Evolutionary conservation across 2,113 vertebrate species (phyloP), one percentile per base, ranked within the genome.

Genomic region (Nesogale talazaci): DNA sequence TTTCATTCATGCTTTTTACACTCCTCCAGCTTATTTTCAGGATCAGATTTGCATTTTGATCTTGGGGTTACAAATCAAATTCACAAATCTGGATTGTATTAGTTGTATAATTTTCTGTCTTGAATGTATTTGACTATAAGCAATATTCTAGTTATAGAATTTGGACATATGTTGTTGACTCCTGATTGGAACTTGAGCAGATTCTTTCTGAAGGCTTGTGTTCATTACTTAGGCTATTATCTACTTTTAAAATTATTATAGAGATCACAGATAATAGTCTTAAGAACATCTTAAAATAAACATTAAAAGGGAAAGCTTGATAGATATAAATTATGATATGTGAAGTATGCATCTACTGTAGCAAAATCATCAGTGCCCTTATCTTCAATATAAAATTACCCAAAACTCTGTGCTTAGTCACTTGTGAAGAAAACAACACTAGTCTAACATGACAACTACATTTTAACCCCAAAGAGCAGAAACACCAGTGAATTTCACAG

Each of bases 21-120:
- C n/a, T 65, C 31, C 57, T 90, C 86, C 29, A 67, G 31, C 40
- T 42, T 87, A n/a, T 91, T 92, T 70, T 88, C 69, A 79, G 40
- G 1, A n/a, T 89, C 79, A 40, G 76, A 75, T 72, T 86, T 91
- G 14, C 27, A 74, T 78, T 72, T 78, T 81, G 74, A 67, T 7
- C 17, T 86, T 46, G 77, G 36, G 20, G 34, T 7, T 72, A 19
- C 1, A n/a, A 2, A 63, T 9, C 6, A 84, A 78, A 86, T 3
- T 79, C 67, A 63, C 29, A 31, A 78, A 34, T 76, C 57, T 40
- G 87, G 52, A 76, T 63, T 63, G n/a, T 80, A 11, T 61, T 92
- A 70, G 19, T 42, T 59, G 29, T 4, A 29, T 40, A 63, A 11
- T 57, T 57, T 61, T 67, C 46, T 74, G 20, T 15, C 29, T 89